Conservation (phyloP, 2,113 vertebrate genomes). For the Electrona antarctica region DNA sequence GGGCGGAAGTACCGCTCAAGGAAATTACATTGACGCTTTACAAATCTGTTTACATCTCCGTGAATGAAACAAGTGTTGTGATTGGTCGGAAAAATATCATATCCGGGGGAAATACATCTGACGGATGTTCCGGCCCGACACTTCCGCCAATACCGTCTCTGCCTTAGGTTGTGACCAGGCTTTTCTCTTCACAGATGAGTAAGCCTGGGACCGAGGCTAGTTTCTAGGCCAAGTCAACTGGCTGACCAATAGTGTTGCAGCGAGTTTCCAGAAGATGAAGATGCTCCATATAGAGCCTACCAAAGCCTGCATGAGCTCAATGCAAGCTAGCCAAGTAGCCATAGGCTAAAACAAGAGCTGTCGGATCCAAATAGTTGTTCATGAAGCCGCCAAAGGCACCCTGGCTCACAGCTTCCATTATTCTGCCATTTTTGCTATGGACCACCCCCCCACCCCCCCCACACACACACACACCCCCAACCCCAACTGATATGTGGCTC, state of each 20-base stretch:
- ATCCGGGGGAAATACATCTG: no score
- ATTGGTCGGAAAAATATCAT: no score
- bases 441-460: slow-evolving; percentile 40
- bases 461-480: slow-evolving; percentile 45
- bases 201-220: no score
- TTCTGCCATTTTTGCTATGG: slow-evolving; percentile 23
- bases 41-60: no score
- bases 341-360: slow-evolving; percentile 42
- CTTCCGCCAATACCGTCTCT: no score
- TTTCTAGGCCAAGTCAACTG: no score
- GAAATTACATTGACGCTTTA: no score
- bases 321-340: slow-evolving; percentile 32
- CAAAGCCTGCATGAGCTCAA: slow-evolving; percentile 12
- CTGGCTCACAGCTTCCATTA: slow-evolving; percentile 28
- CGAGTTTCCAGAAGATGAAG: slow-evolving; percentile 22
- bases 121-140: no score
- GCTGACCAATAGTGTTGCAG: slow-evolving; percentile 10
- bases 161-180: no score
- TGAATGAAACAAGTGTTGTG: no score
- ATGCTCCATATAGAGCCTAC: slow-evolving; percentile 9
- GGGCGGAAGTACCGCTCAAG: no score
- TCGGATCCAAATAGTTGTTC: slow-evolving; percentile 48
- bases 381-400: slow-evolving; percentile 43
- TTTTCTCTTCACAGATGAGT: no score
- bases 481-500: slow-evolving; percentile 43